Evolutionary conservation across 1,140 invertebrate genomes (phyloP).

Genomic region (Caenorhabditis brenneri): DNA sequence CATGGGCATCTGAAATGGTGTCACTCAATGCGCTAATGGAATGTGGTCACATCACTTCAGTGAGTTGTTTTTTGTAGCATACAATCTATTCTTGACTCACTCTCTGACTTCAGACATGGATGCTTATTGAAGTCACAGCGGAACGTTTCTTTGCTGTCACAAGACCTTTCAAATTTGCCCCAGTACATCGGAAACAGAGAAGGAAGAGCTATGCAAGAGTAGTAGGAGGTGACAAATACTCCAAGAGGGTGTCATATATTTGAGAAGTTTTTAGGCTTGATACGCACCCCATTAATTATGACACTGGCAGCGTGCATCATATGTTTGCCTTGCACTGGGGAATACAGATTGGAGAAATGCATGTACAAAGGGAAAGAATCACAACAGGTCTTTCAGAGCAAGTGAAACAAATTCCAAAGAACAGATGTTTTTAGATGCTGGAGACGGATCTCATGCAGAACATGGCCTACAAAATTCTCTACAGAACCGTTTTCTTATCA

Average conservation of each 20-base stretch:
- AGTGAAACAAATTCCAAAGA: neutral
- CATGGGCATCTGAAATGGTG: slow-evolving; percentile 31
- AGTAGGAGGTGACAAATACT: neutral
- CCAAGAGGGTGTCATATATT: neutral
- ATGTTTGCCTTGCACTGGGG: slow-evolving; percentile 57
- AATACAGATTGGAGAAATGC: slow-evolving; percentile 46
- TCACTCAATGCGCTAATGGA: slow-evolving; percentile 14
- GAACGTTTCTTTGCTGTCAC: slow-evolving; percentile 56
- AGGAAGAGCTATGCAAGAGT: slow-evolving; percentile 40
- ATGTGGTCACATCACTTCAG: slow-evolving; percentile 44
- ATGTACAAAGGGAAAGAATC: slow-evolving; percentile 26
- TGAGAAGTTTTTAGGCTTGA: slow-evolving; percentile 32
- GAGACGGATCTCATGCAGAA: neutral
- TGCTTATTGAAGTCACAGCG: slow-evolving; percentile 56
- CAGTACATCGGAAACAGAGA: slow-evolving; percentile 36
- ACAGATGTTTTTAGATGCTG: neutral
- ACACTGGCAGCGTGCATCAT: slow-evolving; percentile 52
- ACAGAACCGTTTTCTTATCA: slow-evolving; percentile 45
- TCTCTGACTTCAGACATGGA: slow-evolving; percentile 55
- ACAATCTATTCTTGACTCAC: neutral
- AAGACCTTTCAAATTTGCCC: slow-evolving; percentile 49
- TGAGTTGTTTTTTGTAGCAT: neutral
- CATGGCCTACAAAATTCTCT: slow-evolving; percentile 43
- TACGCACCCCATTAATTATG: slow-evolving; percentile 54
- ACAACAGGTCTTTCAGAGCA: slow-evolving; percentile 1